A percentile compares a stretch with the other conserved stretches of the same genome.
phyloP scores from a whole-genome alignment of 2,797 vertebrate species.

The Enteromius argenteus region DNA sequence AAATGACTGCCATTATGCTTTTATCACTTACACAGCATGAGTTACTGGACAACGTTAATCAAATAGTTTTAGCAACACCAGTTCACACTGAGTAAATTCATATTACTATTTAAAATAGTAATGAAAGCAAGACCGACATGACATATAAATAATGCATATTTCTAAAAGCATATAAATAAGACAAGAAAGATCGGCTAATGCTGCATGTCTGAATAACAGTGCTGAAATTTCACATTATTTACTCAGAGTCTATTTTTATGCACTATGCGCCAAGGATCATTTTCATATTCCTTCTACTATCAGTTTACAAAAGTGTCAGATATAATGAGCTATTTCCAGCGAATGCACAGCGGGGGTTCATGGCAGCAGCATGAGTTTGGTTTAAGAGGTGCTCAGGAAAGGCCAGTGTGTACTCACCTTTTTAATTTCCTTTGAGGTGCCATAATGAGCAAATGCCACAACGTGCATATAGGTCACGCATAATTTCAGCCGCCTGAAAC shows the following conservation, averaged over 20 bases:
- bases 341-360: not conserved
- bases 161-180: constrained; percentile 1
- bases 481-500: constrained; percentile 33
- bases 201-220: not conserved
- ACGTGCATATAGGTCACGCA: constrained; percentile 43
- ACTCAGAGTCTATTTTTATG: constrained; percentile 2
- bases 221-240: constrained; percentile 33
- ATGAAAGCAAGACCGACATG: not conserved
- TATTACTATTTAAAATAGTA: not conserved
- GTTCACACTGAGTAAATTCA: constrained; percentile 8
- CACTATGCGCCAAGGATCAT: not conserved
- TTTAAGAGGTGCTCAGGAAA: constrained; percentile 36
- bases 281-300: constrained; percentile 41
- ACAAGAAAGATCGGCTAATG: not conserved
- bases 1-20: not conserved
- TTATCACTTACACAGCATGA: not conserved
- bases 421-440: constrained; percentile 33
- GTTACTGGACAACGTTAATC: not conserved
- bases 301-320: constrained; percentile 25
- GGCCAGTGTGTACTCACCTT: constrained; percentile 22
- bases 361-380: constrained; percentile 25
- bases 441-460: constrained; percentile 36
- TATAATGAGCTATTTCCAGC: constrained; percentile 38
- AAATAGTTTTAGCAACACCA: not conserved
- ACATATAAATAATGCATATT: not conserved